Base-by-base conservation (phyloP, 2,888 invertebrate species). In the Thymelicus lineola region DNA sequence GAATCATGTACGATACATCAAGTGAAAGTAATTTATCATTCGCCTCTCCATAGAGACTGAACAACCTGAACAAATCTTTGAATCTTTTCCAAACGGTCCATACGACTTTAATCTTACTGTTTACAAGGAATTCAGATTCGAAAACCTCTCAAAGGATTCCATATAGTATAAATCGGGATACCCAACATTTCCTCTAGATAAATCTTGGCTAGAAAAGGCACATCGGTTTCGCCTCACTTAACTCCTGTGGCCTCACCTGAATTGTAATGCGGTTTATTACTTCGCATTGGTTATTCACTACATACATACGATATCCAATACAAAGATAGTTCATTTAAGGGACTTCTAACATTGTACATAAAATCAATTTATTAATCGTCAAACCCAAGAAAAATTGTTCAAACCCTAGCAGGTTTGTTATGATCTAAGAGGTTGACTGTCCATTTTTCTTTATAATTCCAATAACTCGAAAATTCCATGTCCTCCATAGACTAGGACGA, bases 31-130 rank as follows among this genome's bases (percentile, higher is more conserved):
- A 66, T 66, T 66, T 66, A 68, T 68, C 61, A 68, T 55, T 62
- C 59, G 50, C 17, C 55, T 55, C 61, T 55, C 61, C 42, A 61
- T 55, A 55, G 35, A 46, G 55, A 62, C 68, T 57, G 61, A 53
- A 12, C 68, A 38, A 68, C 68, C 80, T 80, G 77, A 55, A 63
- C 70, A 83, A 85, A 80, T 81, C n/a, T n/a, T n/a, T n/a, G n/a
- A 81, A 81, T 80, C 77, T 81, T 79, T 77, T 80, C 82, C 84
- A 81, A 78, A 61, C 61, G 61, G 55, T 80, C 82, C 85, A 79
- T 83, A 82, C 83, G 84, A 84, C 84, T 88, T 87, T 88, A 89
- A 89, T 89, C 87, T 87, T 79, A 81, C 82, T 87, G 86, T 87
- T 88, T 70, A 64, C 64, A 69, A 69, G 68, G 58, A 69, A 69